Conservation (phyloP, 35 echinoderm and acorn worm genomes). For the Strongylocentrotus purpuratus region DNA sequence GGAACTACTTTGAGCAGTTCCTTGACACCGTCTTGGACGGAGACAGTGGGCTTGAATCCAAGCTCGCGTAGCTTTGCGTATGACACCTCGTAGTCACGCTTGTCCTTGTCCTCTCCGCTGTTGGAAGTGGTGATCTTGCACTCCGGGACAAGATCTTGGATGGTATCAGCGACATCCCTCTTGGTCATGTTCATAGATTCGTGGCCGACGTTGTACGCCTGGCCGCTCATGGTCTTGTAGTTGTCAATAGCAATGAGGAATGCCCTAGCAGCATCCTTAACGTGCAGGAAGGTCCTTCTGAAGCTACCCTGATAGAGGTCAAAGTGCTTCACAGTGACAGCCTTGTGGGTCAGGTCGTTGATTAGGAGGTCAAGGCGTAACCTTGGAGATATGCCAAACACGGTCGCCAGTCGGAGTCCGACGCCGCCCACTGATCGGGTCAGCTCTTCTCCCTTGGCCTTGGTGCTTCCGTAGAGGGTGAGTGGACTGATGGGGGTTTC, state of each 20-base stretch:
- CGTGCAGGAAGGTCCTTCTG: conserved; percentile 75
- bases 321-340: conserved; percentile 61
- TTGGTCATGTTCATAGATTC: conserved; percentile 86
- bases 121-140: conserved; percentile 57
- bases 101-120: conserved; percentile 76
- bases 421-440: conserved; percentile 62
- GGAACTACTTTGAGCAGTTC: conserved; percentile 78
- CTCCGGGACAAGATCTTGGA: conserved; percentile 52
- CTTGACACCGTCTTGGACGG: conserved; percentile 60
- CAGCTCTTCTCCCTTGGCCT: conserved; percentile 72
- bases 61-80: conserved; percentile 66
- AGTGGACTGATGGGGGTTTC: conserved; percentile 74
- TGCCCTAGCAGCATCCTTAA: conserved; percentile 63
- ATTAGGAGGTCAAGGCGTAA: conserved; percentile 76
- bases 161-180: conserved; percentile 59
- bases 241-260: conserved; percentile 73
- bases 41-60: conserved; percentile 61
- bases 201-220: conserved; percentile 75
- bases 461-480: conserved; percentile 77
- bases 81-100: conserved; percentile 79
- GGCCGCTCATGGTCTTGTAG: conserved; percentile 72
- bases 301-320: conserved; percentile 77
- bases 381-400: conserved; percentile 75
- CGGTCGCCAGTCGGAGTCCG: conserved; percentile 72
- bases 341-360: conserved; percentile 78